These are phyloP conservation scores for Smittia sp. DNA, from an alignment of 2,888 invertebrate species.

Conservation along the genomic window DNA sequence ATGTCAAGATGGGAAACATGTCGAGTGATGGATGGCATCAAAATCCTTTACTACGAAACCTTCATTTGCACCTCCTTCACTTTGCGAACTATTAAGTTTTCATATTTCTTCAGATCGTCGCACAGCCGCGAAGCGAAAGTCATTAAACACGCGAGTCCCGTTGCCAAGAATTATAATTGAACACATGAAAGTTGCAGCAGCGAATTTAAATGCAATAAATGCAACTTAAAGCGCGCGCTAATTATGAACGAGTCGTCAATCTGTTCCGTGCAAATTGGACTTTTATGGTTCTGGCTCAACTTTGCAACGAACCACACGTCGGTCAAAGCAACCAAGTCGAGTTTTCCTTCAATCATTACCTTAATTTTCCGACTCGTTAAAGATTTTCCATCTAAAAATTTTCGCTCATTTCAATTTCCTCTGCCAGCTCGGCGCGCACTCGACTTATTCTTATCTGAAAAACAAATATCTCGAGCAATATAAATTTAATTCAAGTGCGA, in stretches of 20 bases:
- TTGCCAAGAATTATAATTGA: constrained; percentile 21
- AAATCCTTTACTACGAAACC: background rate
- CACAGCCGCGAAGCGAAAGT: background rate
- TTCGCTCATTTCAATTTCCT: background rate
- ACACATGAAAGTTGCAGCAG: background rate
- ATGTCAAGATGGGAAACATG: constrained; percentile 10
- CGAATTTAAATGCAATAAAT: constrained; percentile 5
- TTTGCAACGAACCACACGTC: background rate
- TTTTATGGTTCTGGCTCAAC: background rate
- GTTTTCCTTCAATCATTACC: background rate
- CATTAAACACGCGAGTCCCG: background rate
- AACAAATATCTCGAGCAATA: background rate
- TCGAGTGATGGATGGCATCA: background rate
- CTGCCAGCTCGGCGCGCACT: too few relatives aligned
- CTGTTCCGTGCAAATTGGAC: background rate
- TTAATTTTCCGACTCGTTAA: background rate
- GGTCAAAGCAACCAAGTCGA: background rate
- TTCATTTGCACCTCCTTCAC: constrained; percentile 9
- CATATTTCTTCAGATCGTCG: constrained; percentile 3
- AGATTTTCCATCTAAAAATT: background rate
- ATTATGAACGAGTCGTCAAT: constrained; percentile 14
- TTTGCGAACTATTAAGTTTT: constrained; percentile 10
- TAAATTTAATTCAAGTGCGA: background rate
- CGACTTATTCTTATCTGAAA: too few relatives aligned
- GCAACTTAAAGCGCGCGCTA: background rate